Conservation (phyloP, 2,113 vertebrate genomes). For the Rhegmatorhina hoffmannsi region DNA sequence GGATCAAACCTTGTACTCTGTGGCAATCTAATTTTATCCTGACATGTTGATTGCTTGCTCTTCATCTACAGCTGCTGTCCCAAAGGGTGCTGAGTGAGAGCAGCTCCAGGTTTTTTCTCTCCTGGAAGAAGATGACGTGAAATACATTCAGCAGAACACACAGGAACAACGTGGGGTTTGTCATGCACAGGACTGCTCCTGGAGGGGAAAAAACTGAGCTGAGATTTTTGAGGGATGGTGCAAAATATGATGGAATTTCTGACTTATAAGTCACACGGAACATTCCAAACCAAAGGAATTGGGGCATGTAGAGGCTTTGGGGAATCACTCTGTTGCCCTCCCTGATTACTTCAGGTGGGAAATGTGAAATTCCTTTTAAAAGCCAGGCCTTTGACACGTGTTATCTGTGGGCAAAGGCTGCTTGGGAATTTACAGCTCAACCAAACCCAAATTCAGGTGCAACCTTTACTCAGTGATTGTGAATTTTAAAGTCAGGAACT, state of each 20-base stretch:
- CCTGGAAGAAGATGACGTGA: not conserved
- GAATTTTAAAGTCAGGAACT: not conserved
- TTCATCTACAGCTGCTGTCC: constrained; percentile 42
- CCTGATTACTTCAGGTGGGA: not conserved
- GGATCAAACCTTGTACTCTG: constrained; percentile 39
- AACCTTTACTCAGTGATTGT: not conserved
- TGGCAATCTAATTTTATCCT: constrained; percentile 61
- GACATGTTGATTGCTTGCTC: constrained; percentile 56
- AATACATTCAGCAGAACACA: constrained; percentile 39
- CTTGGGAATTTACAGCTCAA: not conserved
- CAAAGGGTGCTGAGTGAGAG: constrained; percentile 30
- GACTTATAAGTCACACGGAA: not conserved
- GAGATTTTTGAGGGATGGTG: not conserved
- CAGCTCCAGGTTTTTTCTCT: not conserved
- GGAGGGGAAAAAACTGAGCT: not conserved
- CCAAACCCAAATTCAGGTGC: not conserved
- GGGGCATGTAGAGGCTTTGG: fast-evolving
- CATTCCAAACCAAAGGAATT: not conserved
- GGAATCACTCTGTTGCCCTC: not conserved
- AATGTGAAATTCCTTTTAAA: not conserved
- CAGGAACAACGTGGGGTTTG: constrained; percentile 41
- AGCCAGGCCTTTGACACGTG: not conserved
- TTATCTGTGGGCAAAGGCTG: not conserved
- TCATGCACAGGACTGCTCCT: constrained; percentile 10
- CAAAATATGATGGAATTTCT: not conserved